A percentile compares a stretch with the other conserved stretches of the same genome.
phyloP scores from a whole-genome alignment of 2,797 vertebrate genomes.

The Gila robusta region DNA sequence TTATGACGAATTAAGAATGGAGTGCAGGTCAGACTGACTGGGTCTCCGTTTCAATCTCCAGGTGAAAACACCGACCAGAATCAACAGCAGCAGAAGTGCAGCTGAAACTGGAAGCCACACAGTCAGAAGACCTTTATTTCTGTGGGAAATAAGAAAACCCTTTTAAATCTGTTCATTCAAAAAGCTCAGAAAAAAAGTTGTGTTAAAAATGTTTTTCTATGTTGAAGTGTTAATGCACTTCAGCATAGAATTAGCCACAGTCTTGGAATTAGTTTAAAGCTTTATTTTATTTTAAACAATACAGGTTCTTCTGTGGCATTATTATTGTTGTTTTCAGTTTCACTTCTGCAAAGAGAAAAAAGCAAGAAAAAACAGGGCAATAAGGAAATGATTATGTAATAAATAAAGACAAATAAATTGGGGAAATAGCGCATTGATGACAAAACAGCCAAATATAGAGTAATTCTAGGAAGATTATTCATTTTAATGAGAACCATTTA shows the following conservation, averaged over 20 bases:
- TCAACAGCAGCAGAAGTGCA: not conserved
- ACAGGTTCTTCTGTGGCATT: not conserved
- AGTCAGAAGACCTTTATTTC: not conserved
- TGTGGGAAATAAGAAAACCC: not conserved
- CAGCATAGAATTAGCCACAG: not conserved
- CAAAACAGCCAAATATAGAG: not conserved
- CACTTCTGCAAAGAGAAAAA: not conserved
- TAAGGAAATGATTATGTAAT: not conserved
- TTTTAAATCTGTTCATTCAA: not conserved
- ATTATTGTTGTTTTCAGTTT: not conserved
- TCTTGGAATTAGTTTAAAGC: not conserved
- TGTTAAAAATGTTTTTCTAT: no score
- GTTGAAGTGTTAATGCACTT: not conserved
- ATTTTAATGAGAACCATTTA: fast-evolving
- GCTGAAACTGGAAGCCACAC: constrained; percentile 1
- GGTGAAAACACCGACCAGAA: not conserved
- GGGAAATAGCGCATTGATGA: not conserved
- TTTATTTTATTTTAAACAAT: not conserved
- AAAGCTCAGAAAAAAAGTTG: not conserved
- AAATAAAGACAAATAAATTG: not conserved
- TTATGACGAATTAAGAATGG: not conserved
- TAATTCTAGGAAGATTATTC: not conserved
- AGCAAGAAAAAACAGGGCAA: no score
- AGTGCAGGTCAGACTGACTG: not conserved
- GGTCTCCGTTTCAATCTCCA: not conserved